Percentiles rank a stretch among this genome's conserved stretches.
Evolutionary conservation across 2,797 vertebrate species (phyloP).

Genomic region (Schizopygopsis malacanthus): DNA sequence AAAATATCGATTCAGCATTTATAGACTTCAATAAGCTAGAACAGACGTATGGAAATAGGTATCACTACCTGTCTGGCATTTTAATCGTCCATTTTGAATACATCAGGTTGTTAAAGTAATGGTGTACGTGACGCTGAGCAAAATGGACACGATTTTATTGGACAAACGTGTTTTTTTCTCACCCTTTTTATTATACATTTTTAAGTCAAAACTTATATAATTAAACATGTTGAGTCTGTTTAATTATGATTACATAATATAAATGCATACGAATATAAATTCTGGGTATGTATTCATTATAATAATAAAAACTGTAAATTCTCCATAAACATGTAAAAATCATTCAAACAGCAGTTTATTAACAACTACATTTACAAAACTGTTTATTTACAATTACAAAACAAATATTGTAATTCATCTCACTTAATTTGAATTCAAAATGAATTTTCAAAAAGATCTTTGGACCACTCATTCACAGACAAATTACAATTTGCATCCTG

Average conservation of each 20-base stretch:
- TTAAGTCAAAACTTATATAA: background rate
- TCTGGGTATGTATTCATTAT: background rate
- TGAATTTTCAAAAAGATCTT: conserved; percentile 60
- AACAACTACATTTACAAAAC: background rate
- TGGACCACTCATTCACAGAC: conserved; percentile 54
- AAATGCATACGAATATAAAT: background rate
- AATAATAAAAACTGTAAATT: background rate
- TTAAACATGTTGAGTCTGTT: background rate
- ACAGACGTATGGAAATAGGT: background rate
- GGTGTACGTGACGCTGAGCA: background rate
- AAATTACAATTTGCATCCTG: conserved; percentile 27
- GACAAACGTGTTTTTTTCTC: background rate
- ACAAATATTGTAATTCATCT: background rate
- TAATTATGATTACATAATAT: background rate
- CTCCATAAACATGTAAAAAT: background rate
- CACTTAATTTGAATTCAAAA: conserved; percentile 30
- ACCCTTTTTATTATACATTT: background rate
- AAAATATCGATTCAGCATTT: too few relatives aligned
- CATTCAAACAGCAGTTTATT: background rate
- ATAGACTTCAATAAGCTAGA: too few relatives aligned
- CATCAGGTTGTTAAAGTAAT: background rate
- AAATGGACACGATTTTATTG: background rate
- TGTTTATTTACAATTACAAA: background rate
- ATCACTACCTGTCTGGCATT: background rate
- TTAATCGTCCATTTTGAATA: background rate